phyloP scores from a whole-genome alignment of 2,113 vertebrate species.

The Tachysurus vachellii region DNA sequence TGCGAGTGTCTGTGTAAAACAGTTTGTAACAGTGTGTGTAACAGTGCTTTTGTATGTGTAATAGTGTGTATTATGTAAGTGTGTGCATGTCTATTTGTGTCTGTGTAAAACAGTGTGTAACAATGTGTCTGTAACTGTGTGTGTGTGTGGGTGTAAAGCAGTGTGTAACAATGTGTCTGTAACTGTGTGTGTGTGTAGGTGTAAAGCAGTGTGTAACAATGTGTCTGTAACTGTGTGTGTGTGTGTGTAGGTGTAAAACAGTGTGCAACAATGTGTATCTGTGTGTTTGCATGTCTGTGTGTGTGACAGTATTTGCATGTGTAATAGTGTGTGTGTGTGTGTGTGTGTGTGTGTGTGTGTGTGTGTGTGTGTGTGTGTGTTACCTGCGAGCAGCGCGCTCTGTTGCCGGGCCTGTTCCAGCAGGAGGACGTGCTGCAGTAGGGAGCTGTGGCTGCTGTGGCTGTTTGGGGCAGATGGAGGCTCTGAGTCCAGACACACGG shows the following conservation, averaged over 20 bases:
- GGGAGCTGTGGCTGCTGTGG: slow-evolving; percentile 79
- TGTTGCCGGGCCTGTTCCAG: slow-evolving; percentile 94
- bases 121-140: too few relatives aligned
- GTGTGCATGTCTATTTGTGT: too few relatives aligned
- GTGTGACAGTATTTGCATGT: slow-evolving; percentile 13
- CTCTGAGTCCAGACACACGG: slow-evolving; percentile 82
- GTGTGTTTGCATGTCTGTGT: not conserved
- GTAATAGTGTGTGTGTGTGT: slow-evolving; percentile 23
- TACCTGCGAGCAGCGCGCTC: slow-evolving; percentile 88
- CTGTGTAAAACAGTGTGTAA: too few relatives aligned
- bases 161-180: too few relatives aligned
- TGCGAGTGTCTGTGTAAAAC: slow-evolving; percentile 33
- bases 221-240: too few relatives aligned
- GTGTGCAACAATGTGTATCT: too few relatives aligned
- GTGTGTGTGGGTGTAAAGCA: too few relatives aligned
- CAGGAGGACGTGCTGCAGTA: slow-evolving; percentile 90
- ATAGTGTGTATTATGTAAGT: slow-evolving; percentile 63
- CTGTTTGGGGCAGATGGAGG: slow-evolving; percentile 61
- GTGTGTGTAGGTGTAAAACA: too few relatives aligned
- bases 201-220: too few relatives aligned
- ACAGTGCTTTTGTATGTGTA: slow-evolving; percentile 12
- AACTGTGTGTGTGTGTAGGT: too few relatives aligned
- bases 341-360: slow-evolving; percentile 36
- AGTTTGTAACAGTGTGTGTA: too few relatives aligned
- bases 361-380: slow-evolving; percentile 14